A percentile compares a stretch with the other conserved stretches of the same genome.
Conservation (phyloP, 1,140 invertebrate species). For the Cryptotermes secundus region DNA sequence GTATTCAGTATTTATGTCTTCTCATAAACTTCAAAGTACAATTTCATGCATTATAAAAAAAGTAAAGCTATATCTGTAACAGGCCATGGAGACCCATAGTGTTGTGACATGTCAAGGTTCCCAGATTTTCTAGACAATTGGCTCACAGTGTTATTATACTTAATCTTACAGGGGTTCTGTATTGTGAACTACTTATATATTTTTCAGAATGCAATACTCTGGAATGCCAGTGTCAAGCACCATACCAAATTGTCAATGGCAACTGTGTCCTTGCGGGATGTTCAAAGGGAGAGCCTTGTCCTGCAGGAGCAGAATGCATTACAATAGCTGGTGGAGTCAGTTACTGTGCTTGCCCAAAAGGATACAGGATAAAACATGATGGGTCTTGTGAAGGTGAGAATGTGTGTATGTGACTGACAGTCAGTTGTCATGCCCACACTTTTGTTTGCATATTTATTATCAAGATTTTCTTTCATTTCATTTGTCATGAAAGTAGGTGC, state of each 20-base stretch:
- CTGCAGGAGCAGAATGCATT: conserved; percentile 81
- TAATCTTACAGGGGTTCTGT: no score
- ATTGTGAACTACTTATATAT: background rate
- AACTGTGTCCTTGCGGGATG: conserved; percentile 80
- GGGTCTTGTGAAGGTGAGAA: conserved; percentile 66
- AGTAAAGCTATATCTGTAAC: no score
- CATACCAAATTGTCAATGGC: conserved; percentile 78
- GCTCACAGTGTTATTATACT: no score
- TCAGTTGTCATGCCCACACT: no score
- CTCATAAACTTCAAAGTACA: no score
- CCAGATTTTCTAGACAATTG: no score
- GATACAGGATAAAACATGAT: conserved; percentile 68
- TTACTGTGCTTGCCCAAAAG: conserved; percentile 85
- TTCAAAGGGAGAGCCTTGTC: conserved; percentile 72
- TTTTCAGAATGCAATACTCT: conserved; percentile 72
- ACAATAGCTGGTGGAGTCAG: conserved; percentile 85
- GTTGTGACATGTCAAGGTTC: no score
- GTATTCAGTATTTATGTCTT: no score
- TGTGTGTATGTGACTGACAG: no score
- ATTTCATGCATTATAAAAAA: no score
- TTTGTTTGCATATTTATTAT: background rate
- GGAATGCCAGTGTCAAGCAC: conserved; percentile 82
- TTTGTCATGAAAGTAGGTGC: no score
- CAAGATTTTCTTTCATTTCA: background rate
- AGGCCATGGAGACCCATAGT: no score